Evolutionary conservation across 2,888 invertebrate genomes (phyloP), one percentile per base, ranked within the genome.

Genomic region (Myopa tessellatipennis): DNA sequence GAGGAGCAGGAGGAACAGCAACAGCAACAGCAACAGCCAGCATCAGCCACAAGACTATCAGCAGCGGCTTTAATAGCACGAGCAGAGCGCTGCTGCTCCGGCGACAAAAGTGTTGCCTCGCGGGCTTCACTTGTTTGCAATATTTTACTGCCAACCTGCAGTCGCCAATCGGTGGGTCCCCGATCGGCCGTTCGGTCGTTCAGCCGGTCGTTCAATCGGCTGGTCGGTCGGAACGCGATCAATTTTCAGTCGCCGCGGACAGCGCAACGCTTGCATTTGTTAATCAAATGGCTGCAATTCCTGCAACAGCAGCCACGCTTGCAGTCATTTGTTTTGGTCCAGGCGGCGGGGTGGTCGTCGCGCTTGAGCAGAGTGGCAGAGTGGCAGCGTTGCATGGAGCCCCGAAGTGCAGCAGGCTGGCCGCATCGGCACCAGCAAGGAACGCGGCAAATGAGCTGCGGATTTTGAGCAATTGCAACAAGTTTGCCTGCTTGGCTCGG

Each of bases 51-150:
- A 63, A 2, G 61, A 63, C 61, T 26, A 63, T 10, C 18, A 26
- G 26, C 55, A 70, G 26, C 26, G 7, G 63, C n/a, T 26, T 26
- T 26, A 63, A 12, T 6, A 63, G 63, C 18, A 70, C 4, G 70
- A 7, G 52, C 50, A 69, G 55, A 52, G 26, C 10, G 14, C 68
- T 4, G 61, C 63, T 38, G 55, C 40, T 34, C 65, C 74, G 79
- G 83, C 84, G 85, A 85, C 85, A 85, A 45, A 86, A 87, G 77
- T 85, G 84, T 84, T 87, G 88, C 87, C 88, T 85, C 83, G 84
- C 86, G 88, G 88, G 84, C 82, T 83, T 83, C 85, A 87, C 87
- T 87, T 86, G 87, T 87, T 86, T 84, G 85, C 85, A 85, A 88
- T 88, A 88, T 87, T 88, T 88, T 88, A 88, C 85, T 87, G 81